phyloP scores from a whole-genome alignment of 2,797 vertebrate genomes.

The Coranthus polyacanthus region DNA sequence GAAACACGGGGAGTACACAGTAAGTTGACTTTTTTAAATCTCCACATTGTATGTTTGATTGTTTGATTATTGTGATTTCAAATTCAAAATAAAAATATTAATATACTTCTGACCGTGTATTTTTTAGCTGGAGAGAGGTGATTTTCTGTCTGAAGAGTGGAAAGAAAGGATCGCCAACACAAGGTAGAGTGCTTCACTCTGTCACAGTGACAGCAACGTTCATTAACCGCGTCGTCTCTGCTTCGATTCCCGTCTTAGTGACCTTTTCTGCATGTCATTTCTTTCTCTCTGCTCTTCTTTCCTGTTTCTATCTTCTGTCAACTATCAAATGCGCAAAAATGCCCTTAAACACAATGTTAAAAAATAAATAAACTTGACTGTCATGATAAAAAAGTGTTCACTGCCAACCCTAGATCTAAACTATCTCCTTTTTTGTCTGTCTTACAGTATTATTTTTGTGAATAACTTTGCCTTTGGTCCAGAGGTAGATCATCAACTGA shows the following conservation, averaged over 20 bases:
- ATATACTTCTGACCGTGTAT: constrained; percentile 1
- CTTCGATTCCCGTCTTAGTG: not conserved
- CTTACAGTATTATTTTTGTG: constrained; percentile 99
- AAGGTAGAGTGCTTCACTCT: constrained; percentile 84
- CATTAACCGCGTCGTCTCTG: too few relatives aligned
- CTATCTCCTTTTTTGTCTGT: constrained; percentile 59
- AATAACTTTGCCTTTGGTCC: constrained; percentile 99
- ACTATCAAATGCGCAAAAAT: too few relatives aligned
- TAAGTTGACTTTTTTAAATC: constrained; percentile 78
- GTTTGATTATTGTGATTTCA: too few relatives aligned
- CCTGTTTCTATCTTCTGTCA: too few relatives aligned
- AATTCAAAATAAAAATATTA: not conserved
- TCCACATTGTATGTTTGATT: not conserved
- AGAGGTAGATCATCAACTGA: constrained; percentile 99
- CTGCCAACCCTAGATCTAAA: constrained; percentile 29
- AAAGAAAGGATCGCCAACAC: constrained; percentile 98
- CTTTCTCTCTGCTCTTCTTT: not conserved
- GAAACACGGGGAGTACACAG: constrained; percentile 99
- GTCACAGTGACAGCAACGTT: not conserved
- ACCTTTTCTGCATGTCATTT: not conserved
- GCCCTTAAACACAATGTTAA: too few relatives aligned
- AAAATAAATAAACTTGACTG: not conserved
- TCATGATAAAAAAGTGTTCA: too few relatives aligned
- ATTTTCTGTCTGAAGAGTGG: constrained; percentile 99
- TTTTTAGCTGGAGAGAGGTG: constrained; percentile 96